Base-by-base conservation (phyloP, 2,797 vertebrate species). In the Aphelocoma californica region DNA sequence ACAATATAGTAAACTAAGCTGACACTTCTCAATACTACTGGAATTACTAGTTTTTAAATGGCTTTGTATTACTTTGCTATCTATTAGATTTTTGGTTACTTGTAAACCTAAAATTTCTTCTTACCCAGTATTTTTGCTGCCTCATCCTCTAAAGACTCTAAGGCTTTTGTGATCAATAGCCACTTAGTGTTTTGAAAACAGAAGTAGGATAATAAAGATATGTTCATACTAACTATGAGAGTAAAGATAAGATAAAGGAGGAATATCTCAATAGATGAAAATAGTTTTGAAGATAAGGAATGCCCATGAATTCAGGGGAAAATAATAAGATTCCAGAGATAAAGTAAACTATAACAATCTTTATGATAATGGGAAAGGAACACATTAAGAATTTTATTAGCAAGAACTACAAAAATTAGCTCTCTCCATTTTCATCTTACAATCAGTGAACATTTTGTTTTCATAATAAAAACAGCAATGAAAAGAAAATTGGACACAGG, bases 401-500 rank as follows among this genome's bases (percentile, higher is more conserved):
- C 93, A 97, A 97, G 96, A 96, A 93, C 95, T 96, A 96, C 94
- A 97, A 97, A 96, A 98, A 97, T 97, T 96, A 97, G 96, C 92
- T 97, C 94, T 86, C 88, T 81, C 79, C 94, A 96, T 97, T 97
- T 97, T 97, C 97, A 93, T 97, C 97, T 96, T 92, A 93, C 93
- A 97, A 89, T 88, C 96, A 94, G 93, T 93, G 94, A 96, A 96
- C 91, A 95, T 95, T 98, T 96, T 97, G 94, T 97, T 97, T 97
- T 94, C 90, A 97, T 97, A 97, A 97, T 98, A 98, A 97, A 98
- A 97, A 95, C 69, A 79, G 92, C 94, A 96, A 97, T 96, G 97
- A 97, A 97, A 97, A 97, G 97, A 93, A 97, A 97, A 98, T 97
- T 98, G 97, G 98, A 97, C 96, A 97, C 97, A 98, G 96, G 73